A percentile compares a stretch with the other conserved stretches of the same genome.
Conservation (phyloP, 2,888 invertebrate genomes). For the Alsophila aescularia region DNA sequence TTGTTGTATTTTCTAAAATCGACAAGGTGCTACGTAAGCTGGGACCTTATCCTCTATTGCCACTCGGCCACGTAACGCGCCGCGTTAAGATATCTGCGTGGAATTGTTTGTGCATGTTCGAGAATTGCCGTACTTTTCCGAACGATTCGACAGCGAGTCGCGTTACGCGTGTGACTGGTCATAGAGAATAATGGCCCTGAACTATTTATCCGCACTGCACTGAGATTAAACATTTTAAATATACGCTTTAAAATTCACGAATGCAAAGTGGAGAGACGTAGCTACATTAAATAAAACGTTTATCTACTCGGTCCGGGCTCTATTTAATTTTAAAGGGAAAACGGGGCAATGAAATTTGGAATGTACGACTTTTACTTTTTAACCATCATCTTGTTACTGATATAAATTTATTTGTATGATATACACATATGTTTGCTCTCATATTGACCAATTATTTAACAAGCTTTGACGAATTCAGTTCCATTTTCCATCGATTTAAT, state of each 20-base stretch:
- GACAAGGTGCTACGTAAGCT: slow-evolving; percentile 26
- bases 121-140: too few relatives aligned
- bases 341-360: slow-evolving; percentile 18
- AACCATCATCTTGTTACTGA: slow-evolving; percentile 8
- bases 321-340: slow-evolving; percentile 29
- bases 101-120: too few relatives aligned
- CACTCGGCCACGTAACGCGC: too few relatives aligned
- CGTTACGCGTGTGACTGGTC: too few relatives aligned
- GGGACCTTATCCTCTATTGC: too few relatives aligned
- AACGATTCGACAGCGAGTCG: too few relatives aligned
- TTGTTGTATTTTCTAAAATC: neutral
- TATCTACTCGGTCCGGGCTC: slow-evolving; percentile 28
- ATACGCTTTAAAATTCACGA: slow-evolving; percentile 42
- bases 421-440: too few relatives aligned
- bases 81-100: too few relatives aligned
- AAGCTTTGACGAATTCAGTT: neutral
- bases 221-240: slow-evolving; percentile 36
- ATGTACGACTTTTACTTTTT: slow-evolving; percentile 12
- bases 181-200: too few relatives aligned
- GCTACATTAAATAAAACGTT: slow-evolving; percentile 43
- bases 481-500: slow-evolving; percentile 3
- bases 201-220: slow-evolving; percentile 26
- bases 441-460: neutral
- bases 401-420: too few relatives aligned
- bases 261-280: slow-evolving; percentile 41